Conservation (phyloP, 2,888 invertebrate genomes). For the Iphiclides podalirius region DNA sequence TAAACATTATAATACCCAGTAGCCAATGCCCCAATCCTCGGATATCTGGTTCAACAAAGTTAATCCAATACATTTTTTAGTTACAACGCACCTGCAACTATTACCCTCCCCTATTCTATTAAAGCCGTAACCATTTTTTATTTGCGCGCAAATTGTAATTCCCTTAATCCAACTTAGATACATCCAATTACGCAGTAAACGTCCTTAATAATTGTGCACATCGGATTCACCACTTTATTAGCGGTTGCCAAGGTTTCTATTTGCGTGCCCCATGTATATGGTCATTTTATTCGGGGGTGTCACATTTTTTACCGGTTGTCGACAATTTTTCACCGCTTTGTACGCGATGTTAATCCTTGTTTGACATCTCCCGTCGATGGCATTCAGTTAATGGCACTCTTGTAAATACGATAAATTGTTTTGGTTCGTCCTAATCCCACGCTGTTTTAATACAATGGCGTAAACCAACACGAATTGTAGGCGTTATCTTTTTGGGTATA, state of each 20-base stretch:
- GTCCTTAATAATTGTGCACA: constrained; percentile 31
- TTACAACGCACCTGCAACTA: constrained; percentile 64
- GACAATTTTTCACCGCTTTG: constrained; percentile 73
- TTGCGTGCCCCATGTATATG: constrained; percentile 27
- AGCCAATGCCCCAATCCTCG: constrained; percentile 23
- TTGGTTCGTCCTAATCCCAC: constrained; percentile 1
- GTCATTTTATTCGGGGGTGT: constrained; percentile 45
- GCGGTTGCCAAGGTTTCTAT: constrained; percentile 29
- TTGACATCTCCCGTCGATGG: constrained; percentile 68
- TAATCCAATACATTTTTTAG: constrained; percentile 54
- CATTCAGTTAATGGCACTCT: constrained; percentile 67
- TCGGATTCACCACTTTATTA: constrained; percentile 28
- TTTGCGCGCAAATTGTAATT: constrained; percentile 74
- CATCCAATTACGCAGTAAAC: constrained; percentile 74
- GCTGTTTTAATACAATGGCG: constrained; percentile 5
- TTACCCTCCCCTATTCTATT: constrained; percentile 48
- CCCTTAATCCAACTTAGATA: constrained; percentile 75
- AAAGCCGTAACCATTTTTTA: constrained; percentile 58
- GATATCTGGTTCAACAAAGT: constrained; percentile 36
- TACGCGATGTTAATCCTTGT: constrained; percentile 69
- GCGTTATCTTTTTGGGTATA: too few species aligned
- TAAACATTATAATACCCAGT: constrained; percentile 4
- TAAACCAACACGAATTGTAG: background rate
- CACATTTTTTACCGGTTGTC: constrained; percentile 54
- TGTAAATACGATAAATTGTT: constrained; percentile 25